Conservation (phyloP, 2,888 invertebrate species). For the Conistra vaccinii region DNA sequence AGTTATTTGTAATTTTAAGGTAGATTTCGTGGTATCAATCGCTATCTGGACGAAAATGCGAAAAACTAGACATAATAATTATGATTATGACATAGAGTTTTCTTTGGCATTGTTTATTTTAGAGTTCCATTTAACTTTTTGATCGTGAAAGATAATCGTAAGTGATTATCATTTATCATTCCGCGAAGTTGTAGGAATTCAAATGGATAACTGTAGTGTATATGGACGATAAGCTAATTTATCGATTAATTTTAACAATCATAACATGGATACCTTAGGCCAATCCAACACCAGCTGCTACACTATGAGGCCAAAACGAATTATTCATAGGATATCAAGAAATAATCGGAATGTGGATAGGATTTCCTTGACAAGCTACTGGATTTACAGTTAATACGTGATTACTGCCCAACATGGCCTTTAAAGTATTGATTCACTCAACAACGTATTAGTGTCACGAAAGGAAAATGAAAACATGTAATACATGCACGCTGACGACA, state of each 20-base stretch:
- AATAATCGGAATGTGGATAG: constrained; percentile 3
- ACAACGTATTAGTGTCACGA: constrained; percentile 48
- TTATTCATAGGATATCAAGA: constrained; percentile 18
- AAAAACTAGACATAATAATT: constrained; percentile 12
- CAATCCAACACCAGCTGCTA: neutral
- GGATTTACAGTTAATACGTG: constrained; percentile 59
- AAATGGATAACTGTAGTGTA: constrained; percentile 37
- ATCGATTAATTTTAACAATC: constrained; percentile 6
- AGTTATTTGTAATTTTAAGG: constrained; percentile 1
- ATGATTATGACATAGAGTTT: constrained; percentile 6
- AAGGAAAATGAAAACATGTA: constrained; percentile 49
- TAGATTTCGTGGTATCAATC: neutral
- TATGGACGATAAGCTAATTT: constrained; percentile 40
- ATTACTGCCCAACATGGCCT: constrained; percentile 53
- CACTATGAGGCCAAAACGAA: neutral
- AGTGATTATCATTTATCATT: constrained; percentile 32
- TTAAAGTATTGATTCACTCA: constrained; percentile 55
- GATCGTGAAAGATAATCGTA: constrained; percentile 30
- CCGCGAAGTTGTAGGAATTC: constrained; percentile 26
- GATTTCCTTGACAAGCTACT: constrained; percentile 48
- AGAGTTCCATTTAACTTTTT: constrained; percentile 28
- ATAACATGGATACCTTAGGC: neutral
- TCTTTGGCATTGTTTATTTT: constrained; percentile 26
- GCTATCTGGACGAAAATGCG: neutral
- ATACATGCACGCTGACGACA: constrained; percentile 12